These are phyloP conservation scores for Periplaneta americana DNA, from an alignment of 1,140 invertebrate species.

Conservation along the genomic window DNA sequence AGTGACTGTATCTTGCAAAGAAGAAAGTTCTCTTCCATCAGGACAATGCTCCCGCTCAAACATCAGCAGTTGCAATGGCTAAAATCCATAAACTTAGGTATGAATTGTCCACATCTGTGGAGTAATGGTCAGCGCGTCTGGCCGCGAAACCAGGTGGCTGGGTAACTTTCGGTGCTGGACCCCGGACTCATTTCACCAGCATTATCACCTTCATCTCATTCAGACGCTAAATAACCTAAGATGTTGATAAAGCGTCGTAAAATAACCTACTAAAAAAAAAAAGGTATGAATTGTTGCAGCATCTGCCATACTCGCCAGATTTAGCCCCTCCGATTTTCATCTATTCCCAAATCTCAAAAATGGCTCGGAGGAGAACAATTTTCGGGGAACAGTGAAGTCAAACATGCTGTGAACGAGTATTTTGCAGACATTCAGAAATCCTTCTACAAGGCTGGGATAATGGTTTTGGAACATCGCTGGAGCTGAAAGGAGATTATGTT, in stretches of 20 bases:
- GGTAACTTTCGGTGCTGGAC: no score
- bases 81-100: conserved; percentile 23
- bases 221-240: no score
- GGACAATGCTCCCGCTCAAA: neutral
- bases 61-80: conserved; percentile 8
- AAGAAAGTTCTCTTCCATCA: neutral
- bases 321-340: conserved; percentile 24
- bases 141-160: no score
- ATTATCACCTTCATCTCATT: no score
- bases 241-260: no score
- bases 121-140: no score
- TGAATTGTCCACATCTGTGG: no score
- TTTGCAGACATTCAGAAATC: conserved; percentile 9
- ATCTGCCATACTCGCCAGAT: conserved; percentile 26
- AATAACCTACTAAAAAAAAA: no score
- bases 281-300: no score
- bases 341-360: conserved; percentile 8
- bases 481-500: conserved; percentile 3
- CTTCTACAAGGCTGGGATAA: neutral
- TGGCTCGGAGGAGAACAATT: conserved; percentile 11
- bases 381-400: conserved; percentile 5
- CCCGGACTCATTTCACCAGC: no score
- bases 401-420: neutral
- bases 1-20: neutral
- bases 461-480: neutral